Evolutionary conservation across 2,113 vertebrate species (phyloP).

Genomic region (Oostethus manadensis): DNA sequence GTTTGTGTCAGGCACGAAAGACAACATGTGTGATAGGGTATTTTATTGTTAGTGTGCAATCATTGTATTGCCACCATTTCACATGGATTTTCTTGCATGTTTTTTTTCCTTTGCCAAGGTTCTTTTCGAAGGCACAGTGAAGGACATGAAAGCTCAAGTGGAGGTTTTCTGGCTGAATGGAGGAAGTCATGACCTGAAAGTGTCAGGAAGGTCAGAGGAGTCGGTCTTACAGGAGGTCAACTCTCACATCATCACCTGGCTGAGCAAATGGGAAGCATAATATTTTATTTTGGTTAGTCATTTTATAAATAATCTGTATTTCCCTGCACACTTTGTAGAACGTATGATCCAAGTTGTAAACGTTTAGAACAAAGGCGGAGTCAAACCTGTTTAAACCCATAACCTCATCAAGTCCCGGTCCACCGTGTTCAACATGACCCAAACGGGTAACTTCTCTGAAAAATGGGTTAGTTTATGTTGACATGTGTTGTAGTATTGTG

Average conservation of each 20-base stretch:
- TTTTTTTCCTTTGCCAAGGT: conserved; percentile 57
- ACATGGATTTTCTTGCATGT: background rate
- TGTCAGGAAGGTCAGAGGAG: conserved; percentile 76
- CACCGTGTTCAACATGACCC: too few relatives aligned
- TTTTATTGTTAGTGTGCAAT: conserved; percentile 6
- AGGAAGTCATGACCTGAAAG: conserved; percentile 83
- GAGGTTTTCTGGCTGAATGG: conserved; percentile 84
- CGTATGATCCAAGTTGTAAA: too few relatives aligned
- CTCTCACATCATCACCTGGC: conserved; percentile 78
- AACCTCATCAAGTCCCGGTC: too few relatives aligned
- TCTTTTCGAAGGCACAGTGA: conserved; percentile 73
- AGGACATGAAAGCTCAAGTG: conserved; percentile 76
- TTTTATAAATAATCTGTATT: too few relatives aligned
- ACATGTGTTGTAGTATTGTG: too few relatives aligned
- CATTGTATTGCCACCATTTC: too few relatives aligned
- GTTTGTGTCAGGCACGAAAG: conserved; percentile 86
- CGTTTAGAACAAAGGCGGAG: too few relatives aligned
- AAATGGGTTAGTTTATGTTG: too few relatives aligned
- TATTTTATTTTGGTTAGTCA: too few relatives aligned
- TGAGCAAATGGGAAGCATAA: conserved; percentile 38
- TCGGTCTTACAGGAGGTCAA: conserved; percentile 84
- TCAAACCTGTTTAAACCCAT: too few relatives aligned
- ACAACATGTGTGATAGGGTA: conserved; percentile 90
- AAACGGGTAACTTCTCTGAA: too few relatives aligned
- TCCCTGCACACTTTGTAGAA: too few relatives aligned